These are phyloP conservation scores for Brachypterus glaber DNA, from an alignment of 2,888 invertebrate species.

Conservation along the genomic window DNA sequence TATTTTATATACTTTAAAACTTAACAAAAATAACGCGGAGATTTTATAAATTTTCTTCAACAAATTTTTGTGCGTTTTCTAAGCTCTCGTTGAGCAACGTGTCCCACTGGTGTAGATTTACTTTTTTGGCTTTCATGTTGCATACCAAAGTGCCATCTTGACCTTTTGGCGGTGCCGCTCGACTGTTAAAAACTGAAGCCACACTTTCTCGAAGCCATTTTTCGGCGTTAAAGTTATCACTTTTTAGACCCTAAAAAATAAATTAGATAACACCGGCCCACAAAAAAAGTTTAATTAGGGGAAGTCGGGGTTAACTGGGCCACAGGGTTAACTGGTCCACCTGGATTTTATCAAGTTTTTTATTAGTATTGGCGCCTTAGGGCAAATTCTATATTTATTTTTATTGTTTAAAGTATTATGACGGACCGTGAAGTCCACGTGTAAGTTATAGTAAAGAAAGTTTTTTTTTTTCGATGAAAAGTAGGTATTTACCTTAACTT, in stretches of 20 bases:
- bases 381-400: too few relatives aligned
- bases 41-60: conserved; percentile 36
- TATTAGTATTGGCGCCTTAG: too few relatives aligned
- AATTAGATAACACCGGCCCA: too few relatives aligned
- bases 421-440: background rate
- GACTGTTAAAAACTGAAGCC: conserved; percentile 50
- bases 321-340: too few relatives aligned
- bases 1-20: conserved; percentile 10
- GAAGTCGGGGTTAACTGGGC: too few relatives aligned
- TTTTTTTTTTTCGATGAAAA: too few relatives aligned
- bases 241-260: conserved; percentile 45
- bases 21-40: too few relatives aligned
- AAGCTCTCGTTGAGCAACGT: conserved; percentile 53
- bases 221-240: conserved; percentile 53
- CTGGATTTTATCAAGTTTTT: too few relatives aligned
- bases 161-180: conserved; percentile 45
- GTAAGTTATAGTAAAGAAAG: background rate
- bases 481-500: too few relatives aligned
- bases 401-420: too few relatives aligned
- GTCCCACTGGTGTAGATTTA: conserved; percentile 50
- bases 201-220: conserved; percentile 57
- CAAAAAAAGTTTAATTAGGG: too few relatives aligned
- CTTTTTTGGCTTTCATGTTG: conserved; percentile 58
- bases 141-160: conserved; percentile 50
- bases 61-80: conserved; percentile 47